These are phyloP conservation scores for Microtus pennsylvanicus DNA, from an alignment of 2,113 vertebrate species.

Conservation along the genomic window DNA sequence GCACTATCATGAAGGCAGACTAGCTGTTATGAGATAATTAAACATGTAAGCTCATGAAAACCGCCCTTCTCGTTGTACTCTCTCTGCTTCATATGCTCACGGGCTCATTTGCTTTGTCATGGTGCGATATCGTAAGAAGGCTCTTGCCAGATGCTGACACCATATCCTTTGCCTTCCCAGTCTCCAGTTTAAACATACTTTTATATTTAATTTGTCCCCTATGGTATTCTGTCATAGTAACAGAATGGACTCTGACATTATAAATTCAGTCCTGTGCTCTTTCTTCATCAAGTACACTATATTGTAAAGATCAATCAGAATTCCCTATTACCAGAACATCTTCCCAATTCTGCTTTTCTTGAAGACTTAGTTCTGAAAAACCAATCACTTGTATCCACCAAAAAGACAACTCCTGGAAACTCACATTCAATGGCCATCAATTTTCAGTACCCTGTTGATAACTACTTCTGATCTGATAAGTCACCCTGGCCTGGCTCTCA, in stretches of 20 bases:
- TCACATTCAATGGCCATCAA: not conserved
- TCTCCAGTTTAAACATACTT: not conserved
- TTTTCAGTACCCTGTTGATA: not conserved
- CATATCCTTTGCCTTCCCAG: not conserved
- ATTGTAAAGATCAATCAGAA: not conserved
- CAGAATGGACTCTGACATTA: not conserved
- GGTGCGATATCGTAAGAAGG: not conserved
- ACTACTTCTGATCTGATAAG: not conserved
- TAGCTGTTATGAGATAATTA: not conserved
- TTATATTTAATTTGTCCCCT: not conserved
- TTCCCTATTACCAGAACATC: not conserved
- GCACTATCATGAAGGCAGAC: not conserved
- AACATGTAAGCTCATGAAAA: rapidly evolving
- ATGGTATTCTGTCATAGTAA: not conserved
- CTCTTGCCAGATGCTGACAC: not conserved
- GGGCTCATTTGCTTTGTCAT: not conserved
- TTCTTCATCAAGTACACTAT: not conserved
- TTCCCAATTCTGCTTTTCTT: not conserved
- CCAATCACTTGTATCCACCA: not conserved
- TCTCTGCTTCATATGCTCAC: not conserved
- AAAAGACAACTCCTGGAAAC: constrained; percentile 17
- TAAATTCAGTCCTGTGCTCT: not conserved
- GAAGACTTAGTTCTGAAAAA: not conserved
- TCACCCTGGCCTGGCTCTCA: not conserved
- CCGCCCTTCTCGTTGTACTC: rapidly evolving